Base-by-base conservation (phyloP, 1,140 invertebrate genomes). In the Pygmarrhopalites habei region DNA sequence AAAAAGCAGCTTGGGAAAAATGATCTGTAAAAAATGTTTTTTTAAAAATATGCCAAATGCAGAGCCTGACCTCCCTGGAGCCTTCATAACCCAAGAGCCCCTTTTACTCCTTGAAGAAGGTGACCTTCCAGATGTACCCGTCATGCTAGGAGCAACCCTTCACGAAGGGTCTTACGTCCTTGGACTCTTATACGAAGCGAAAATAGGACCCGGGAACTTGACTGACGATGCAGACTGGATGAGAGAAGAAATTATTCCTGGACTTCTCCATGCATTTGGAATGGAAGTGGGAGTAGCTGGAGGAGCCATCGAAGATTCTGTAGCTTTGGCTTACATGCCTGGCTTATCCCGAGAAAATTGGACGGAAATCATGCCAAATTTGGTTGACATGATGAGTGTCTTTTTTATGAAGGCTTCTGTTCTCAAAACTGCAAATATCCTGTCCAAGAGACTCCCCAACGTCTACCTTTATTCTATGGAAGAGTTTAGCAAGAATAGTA, bases 401-500 rank as follows among this genome's bases (percentile, higher is more conserved):
- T 60, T 57, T 32, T 64, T 69, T 26, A 62, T 69, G 58, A 69
- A 69, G 28, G 68, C 64, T 0, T 56, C 64, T 0, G 43, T 64
- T 43, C 57, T 58, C 14, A 44, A 58, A 56, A 69, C 64, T 2
- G 64, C 62, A 5, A 64, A 69, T 28, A 62, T 65, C 35, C 43
- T 69, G 30, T 49, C 10, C 19, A 25, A 51, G 28, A 15, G 58
- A 25, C n/a, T 35, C 4, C 41, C 39, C 7, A 1, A 52, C 15
- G 68, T 69, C 3, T 64, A 58, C 44, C 28, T 69, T 1, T 69
- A 69, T 60, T 64, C 61, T 26, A 61, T 69, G 23, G 68, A 69
- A 46, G 28, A 64, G 12, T 66, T 67, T 46, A 41, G 58, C 15
- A 26, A 15, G 1, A 66, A 63, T 35, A 57, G 44, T 19, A 25